Percentiles rank a stretch among this genome's conserved stretches.
Evolutionary conservation across 2,888 invertebrate species (phyloP).

Genomic region (Dendrolimus houi): DNA sequence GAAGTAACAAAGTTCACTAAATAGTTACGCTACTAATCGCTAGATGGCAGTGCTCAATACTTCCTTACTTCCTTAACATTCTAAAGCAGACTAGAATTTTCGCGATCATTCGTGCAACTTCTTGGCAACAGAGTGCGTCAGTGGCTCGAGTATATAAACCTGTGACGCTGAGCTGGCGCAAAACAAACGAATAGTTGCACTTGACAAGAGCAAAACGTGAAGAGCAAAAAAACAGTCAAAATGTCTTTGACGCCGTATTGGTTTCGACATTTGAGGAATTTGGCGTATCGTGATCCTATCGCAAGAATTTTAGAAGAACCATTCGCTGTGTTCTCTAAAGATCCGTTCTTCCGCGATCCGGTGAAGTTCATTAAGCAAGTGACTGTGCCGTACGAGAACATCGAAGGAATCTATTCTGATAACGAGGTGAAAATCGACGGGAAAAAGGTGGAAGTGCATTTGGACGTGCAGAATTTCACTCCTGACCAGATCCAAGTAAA

Average conservation of each 20-base stretch:
- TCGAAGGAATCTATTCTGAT: conserved; percentile 71
- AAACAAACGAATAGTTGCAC: conserved; percentile 5
- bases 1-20: not conserved
- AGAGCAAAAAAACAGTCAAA: conserved; percentile 17
- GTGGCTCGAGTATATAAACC: conserved; percentile 38
- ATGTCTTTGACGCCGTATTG: conserved; percentile 66
- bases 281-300: conserved; percentile 49
- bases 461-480: conserved; percentile 87
- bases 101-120: conserved; percentile 32
- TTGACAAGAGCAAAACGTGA: not conserved
- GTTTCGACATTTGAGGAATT: conserved; percentile 58
- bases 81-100: conserved; percentile 30
- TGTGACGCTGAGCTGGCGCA: conserved; percentile 12
- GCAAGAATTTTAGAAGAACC: conserved; percentile 49
- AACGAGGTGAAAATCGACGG: conserved; percentile 76
- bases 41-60: conserved; percentile 31
- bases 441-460: conserved; percentile 82
- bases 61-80: not conserved
- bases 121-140: conserved; percentile 45
- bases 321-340: conserved; percentile 41
- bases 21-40: conserved; percentile 12
- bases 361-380: conserved; percentile 43
- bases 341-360: conserved; percentile 62
- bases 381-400: conserved; percentile 37
- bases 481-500: conserved; percentile 88